Base-by-base conservation (phyloP, 2,888 invertebrate species). In the Spatulosminthurus flaviceps region DNA sequence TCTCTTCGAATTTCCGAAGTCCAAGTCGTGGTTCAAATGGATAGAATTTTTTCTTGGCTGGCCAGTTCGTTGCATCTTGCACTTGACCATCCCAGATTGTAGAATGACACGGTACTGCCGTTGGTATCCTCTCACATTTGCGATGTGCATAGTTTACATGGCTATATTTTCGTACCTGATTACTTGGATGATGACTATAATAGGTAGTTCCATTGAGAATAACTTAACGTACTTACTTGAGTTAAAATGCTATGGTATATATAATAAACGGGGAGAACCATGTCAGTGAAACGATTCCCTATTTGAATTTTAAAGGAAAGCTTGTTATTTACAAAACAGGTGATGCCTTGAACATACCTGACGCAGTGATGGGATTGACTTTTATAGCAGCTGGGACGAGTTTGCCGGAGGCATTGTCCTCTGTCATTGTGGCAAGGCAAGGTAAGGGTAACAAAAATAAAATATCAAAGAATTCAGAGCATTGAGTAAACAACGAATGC, bases 371-470 rank as follows among this genome's bases (percentile, higher is more conserved):
- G 51, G 51, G 51, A 51, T 19, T 51, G 19, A 51, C 51, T 34
- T 93, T 97, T 86, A 89, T 96, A 81, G 95, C 96, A 0, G 94
- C 94, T 22, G 97, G 96, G 1, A 95, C 95, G 0, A 95, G 95
- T 85, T 90, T 97, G 85, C 97, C 97, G 0, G 97, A 95, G 89
- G 94, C 94, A 0, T 93, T 95, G 0, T 94, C 96, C 0, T 94
- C 95, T 86, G 91, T 93, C 43, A 94, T 97, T 82, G 94, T 96
- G 86, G 92, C 95, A 0, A 90, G 93, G 86, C 92, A 93, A 91
- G 96, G 76, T 76, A 64, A n/a, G n/a, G n/a, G n/a, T n/a, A n/a
- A n/a, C n/a, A n/a, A n/a, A n/a, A n/a, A n/a, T n/a, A n/a, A n/a
- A n/a, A n/a, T n/a, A n/a, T n/a, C n/a, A n/a, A n/a, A n/a, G n/a